Evolutionary conservation across 2,797 vertebrate species (phyloP).

Genomic region (Merluccius polli): DNA sequence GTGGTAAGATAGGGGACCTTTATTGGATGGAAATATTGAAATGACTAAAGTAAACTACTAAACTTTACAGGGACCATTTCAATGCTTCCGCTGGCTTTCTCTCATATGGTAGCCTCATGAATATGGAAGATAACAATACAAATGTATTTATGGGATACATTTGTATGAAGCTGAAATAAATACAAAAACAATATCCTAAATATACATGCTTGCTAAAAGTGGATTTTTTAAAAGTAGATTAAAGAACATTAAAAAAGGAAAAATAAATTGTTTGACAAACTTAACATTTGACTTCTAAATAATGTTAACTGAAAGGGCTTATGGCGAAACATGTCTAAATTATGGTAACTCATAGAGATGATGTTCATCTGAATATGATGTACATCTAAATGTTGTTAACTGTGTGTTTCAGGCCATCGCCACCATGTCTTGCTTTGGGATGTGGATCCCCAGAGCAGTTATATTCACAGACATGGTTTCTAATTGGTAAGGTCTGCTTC

Average conservation of each 20-base stretch:
- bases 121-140: not conserved
- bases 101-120: not conserved
- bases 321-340: not conserved
- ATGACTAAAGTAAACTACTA: not conserved
- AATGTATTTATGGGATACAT: not conserved
- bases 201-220: not conserved
- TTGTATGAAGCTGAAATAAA: not conserved
- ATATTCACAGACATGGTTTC: constrained; percentile 88
- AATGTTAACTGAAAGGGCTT: not conserved
- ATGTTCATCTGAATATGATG: not conserved
- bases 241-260: not conserved
- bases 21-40: not conserved
- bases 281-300: not conserved
- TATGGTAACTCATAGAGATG: not conserved
- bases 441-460: constrained; percentile 84
- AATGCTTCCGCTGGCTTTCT: not conserved
- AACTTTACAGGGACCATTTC: not conserved
- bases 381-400: not conserved
- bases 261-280: not conserved
- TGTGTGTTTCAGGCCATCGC: constrained; percentile 74
- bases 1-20: too few species aligned
- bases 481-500: constrained; percentile 69
- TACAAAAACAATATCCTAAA: not conserved
- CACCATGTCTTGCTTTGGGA: constrained; percentile 82
- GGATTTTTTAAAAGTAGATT: not conserved